Evolutionary conservation across 2,113 vertebrate species (phyloP), one percentile per base, ranked within the genome.

Genomic region (Archilochus colubris): DNA sequence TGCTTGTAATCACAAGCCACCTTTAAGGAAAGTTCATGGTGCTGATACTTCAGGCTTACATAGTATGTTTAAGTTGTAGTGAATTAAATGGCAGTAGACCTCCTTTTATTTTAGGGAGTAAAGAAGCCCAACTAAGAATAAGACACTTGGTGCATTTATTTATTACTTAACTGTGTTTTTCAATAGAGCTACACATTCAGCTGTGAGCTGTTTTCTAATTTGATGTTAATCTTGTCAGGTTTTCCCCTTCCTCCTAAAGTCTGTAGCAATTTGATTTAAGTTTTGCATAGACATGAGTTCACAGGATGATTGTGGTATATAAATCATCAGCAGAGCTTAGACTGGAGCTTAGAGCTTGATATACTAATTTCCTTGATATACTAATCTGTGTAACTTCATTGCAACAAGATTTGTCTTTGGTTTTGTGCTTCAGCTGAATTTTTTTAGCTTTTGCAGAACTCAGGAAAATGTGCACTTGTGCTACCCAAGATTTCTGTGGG

Each of bases 391-490:
- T 77, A 53, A 46, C 14, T 77, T 28, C 19, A 40, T 62, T 33
- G 23, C 30, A 72, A 51, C 17, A 58, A 62, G 66, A 18, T 83
- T 40, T 46, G 23, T 74, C n/a, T 61, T 33, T 61, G 18, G 13
- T 3, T 24, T 80, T 69, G 20, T 31, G 13, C 44, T 82, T 70
- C 51, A 64, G 14, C 10, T 54, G 55, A 64, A 7, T 44, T 36
- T 38, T 38, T 77, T 19, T 11, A 66, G 18, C n/a, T 24, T 44
- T 68, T 78, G 53, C 7, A 53, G 18, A 68, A 44, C 24, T 61
- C 9, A 3, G n/a, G 48, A 59, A 58, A 63, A 20, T 1, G 0
- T 3, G 0, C 19, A 11, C 28, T n/a, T 75, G 19, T 53, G 22
- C 33, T 59, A 53, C 24, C 4, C 19, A 58, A 7, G 15, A 30